Evolutionary conservation across 2,113 vertebrate genomes (phyloP), one percentile per base, ranked within the genome.

Genomic region (Crypturellus undulatus): DNA sequence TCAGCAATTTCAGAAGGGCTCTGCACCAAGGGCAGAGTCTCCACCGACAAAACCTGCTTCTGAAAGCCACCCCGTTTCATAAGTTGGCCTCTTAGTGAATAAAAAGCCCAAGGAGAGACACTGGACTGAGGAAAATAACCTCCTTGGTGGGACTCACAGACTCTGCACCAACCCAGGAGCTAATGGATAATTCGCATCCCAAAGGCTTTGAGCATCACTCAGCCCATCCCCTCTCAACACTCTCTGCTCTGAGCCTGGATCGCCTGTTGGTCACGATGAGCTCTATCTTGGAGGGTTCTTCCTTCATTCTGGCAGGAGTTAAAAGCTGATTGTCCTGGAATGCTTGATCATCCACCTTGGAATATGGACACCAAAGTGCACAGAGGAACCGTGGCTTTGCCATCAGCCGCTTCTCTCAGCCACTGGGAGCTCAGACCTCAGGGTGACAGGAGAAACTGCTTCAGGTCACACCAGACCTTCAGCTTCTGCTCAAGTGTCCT

Each of bases 21-120:
- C 38, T 25, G 65, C 36, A 4, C 18, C 10, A 3, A 38, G 42
- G 17, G 54, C 77, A 79, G 62, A 54, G 76, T 43, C 43, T 84
- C 75, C 6, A 10, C 51, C n/a, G n/a, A 19, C n/a, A 69, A 0
- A n/a, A 19, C 5, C 0, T 0, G 1, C 38, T 56, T n/a, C 77
- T 54, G 71, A 40, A 38, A 73, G 73, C 0, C 0, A 21, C 58
- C 67, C 18, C 5, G 5, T 12, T 49, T 16, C 12, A 9, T 3
- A 34, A 24, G 17, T 1, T 19, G 77, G 47, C 13, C 56, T 52
- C 32, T 2, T 21, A n/a, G 38, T 2, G 19, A 70, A 28, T 20
- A 30, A 69, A 34, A 54, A 65, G 45, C 54, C 47, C 32, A 30
- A 43, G 40, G 30, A 32, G 30, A 75, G 30, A 71, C 63, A 76